Conservation (phyloP, 2,113 vertebrate genomes). For the Mus musculus region GRCm39 chr4:127016001-127016500, state of each 20-base stretch:
- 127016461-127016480: constrained; percentile 81
- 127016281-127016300: constrained; percentile 73
- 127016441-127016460: constrained; percentile 77
- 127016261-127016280: constrained; percentile 76
- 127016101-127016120: constrained; percentile 41
- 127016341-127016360: constrained; percentile 79
- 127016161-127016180: constrained; percentile 74
- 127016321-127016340: constrained; percentile 74
- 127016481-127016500: constrained; percentile 82
- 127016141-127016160: constrained; percentile 69
- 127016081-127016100: constrained; percentile 4
- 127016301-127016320: constrained; percentile 80
- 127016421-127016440: constrained; percentile 78
- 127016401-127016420: constrained; percentile 81
- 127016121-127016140: constrained; percentile 77
- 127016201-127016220: constrained; percentile 74
- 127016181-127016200: constrained; percentile 79
- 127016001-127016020: background rate
- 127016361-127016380: constrained; percentile 81
- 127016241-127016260: constrained; percentile 77
- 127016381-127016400: constrained; percentile 78
- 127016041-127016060: background rate
- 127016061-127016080: background rate
- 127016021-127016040: background rate
- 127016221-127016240: constrained; percentile 73